A percentile compares a stretch with the other conserved stretches of the same genome.
Evolutionary conservation across 2,113 vertebrate genomes (phyloP).

Genomic region (Neogale vison): DNA sequence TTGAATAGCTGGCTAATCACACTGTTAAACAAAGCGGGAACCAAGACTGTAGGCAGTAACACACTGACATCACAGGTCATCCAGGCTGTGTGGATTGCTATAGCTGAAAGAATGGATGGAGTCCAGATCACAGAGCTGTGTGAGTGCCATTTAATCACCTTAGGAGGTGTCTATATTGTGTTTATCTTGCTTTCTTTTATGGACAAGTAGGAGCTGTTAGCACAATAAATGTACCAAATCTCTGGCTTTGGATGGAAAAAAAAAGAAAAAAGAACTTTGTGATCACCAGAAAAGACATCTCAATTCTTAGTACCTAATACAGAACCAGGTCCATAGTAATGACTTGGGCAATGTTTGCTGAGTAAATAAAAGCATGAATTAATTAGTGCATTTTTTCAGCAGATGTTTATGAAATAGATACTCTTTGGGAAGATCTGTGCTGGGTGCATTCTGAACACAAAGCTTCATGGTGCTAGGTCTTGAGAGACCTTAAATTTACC

Average conservation of each 20-base stretch:
- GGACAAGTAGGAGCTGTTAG: constrained; percentile 57
- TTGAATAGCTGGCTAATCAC: constrained; percentile 81
- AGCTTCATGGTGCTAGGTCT: neutral
- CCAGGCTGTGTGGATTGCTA: constrained; percentile 74
- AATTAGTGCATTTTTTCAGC: neutral
- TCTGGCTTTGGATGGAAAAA: neutral
- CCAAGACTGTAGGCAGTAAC: constrained; percentile 74
- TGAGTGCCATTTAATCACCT: constrained; percentile 78
- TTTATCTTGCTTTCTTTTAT: constrained; percentile 61
- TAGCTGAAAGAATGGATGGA: constrained; percentile 72
- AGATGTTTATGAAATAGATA: neutral
- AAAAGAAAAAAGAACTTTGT: neutral
- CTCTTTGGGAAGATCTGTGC: neutral
- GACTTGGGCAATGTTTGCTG: neutral
- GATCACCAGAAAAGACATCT: constrained; percentile 40
- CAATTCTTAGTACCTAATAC: neutral
- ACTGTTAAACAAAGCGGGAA: constrained; percentile 81
- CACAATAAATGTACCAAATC: constrained; percentile 37
- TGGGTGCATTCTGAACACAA: neutral
- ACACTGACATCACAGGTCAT: constrained; percentile 77
- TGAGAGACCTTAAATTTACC: neutral
- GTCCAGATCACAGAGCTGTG: constrained; percentile 67
- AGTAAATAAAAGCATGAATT: constrained; percentile 39
- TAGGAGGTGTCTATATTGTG: constrained; percentile 64
- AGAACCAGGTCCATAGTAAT: neutral